phyloP scores from a whole-genome alignment of 2,888 invertebrate genomes.

The Drosophila macrospina region DNA sequence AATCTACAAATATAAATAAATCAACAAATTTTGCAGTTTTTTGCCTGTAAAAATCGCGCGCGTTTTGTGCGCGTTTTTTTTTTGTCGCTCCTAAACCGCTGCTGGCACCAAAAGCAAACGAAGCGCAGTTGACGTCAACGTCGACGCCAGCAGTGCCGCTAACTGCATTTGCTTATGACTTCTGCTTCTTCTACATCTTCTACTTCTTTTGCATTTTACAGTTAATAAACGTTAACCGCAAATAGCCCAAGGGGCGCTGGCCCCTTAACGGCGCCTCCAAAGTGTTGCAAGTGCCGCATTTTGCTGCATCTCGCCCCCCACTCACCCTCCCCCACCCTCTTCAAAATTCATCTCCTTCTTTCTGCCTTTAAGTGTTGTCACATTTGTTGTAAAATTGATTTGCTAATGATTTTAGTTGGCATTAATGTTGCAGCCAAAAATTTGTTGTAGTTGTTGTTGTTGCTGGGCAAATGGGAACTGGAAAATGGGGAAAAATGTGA shows the following conservation, averaged over 20 bases:
- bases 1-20: not conserved
- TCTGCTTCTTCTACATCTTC: slow-evolving; percentile 1
- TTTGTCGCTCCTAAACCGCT: slow-evolving; percentile 16
- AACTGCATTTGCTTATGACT: slow-evolving; percentile 48
- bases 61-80: slow-evolving; percentile 33
- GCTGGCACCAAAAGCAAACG: slow-evolving; percentile 33
- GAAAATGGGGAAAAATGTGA: slow-evolving; percentile 5
- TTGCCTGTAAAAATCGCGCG: slow-evolving; percentile 4
- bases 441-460: too few relatives aligned
- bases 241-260: slow-evolving; percentile 28
- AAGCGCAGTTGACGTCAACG: slow-evolving; percentile 27
- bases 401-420: slow-evolving; percentile 67
- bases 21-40: not conserved
- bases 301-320: too few relatives aligned
- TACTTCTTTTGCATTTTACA: slow-evolving; percentile 43
- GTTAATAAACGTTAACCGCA: slow-evolving; percentile 72
- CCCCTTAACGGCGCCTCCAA: slow-evolving; percentile 30
- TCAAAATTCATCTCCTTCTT: not conserved
- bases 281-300: slow-evolving; percentile 45
- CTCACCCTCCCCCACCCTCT: slow-evolving; percentile 1
- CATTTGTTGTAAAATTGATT: slow-evolving; percentile 72
- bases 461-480: slow-evolving; percentile 1
- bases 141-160: slow-evolving; percentile 10
- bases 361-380: slow-evolving; percentile 43
- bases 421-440: slow-evolving; percentile 43